Conservation (phyloP, 2,797 vertebrate genomes). For the Sebastes taczanowskii region DNA sequence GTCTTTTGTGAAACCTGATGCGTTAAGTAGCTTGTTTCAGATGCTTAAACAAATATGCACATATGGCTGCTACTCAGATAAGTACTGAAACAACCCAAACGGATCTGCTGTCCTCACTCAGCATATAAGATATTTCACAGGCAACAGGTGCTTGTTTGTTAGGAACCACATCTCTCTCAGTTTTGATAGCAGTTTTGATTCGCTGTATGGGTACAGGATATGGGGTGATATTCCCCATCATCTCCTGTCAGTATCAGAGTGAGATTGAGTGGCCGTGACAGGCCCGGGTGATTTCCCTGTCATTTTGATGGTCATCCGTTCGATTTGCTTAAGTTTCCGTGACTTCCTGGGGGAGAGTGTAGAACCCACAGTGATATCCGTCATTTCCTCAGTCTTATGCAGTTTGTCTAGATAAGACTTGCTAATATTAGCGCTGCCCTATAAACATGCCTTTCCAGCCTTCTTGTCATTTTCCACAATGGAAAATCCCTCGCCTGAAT, state of each 20-base stretch:
- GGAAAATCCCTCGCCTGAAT: slow-evolving; percentile 66
- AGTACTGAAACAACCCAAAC: slow-evolving; percentile 52
- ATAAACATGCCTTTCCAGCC: slow-evolving; percentile 51
- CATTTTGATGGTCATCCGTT: slow-evolving; percentile 68
- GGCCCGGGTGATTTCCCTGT: slow-evolving; percentile 60
- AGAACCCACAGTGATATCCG: slow-evolving; percentile 33
- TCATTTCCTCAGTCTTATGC: slow-evolving; percentile 51
- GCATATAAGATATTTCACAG: not conserved
- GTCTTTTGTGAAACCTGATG: slow-evolving; percentile 8
- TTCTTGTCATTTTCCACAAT: slow-evolving; percentile 64
- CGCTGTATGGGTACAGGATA: slow-evolving; percentile 41
- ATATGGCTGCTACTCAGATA: slow-evolving; percentile 17
- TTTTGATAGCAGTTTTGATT: slow-evolving; percentile 36
- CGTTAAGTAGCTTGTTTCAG: slow-evolving; percentile 27
- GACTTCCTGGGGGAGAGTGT: slow-evolving; percentile 42
- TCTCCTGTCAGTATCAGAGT: slow-evolving; percentile 36
- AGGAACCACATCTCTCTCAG: slow-evolving; percentile 32
- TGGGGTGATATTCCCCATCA: slow-evolving; percentile 25
- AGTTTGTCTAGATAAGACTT: slow-evolving; percentile 64
- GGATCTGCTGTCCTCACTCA: not conserved
- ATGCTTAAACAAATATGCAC: not conserved
- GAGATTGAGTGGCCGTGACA: slow-evolving; percentile 61
- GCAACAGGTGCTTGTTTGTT: slow-evolving; percentile 57
- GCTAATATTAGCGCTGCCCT: slow-evolving; percentile 67
- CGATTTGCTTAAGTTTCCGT: slow-evolving; percentile 60